Percentiles rank a stretch among this genome's conserved stretches.
Conservation (phyloP, 2,113 vertebrate genomes). For the Erinaceus europaeus region DNA sequence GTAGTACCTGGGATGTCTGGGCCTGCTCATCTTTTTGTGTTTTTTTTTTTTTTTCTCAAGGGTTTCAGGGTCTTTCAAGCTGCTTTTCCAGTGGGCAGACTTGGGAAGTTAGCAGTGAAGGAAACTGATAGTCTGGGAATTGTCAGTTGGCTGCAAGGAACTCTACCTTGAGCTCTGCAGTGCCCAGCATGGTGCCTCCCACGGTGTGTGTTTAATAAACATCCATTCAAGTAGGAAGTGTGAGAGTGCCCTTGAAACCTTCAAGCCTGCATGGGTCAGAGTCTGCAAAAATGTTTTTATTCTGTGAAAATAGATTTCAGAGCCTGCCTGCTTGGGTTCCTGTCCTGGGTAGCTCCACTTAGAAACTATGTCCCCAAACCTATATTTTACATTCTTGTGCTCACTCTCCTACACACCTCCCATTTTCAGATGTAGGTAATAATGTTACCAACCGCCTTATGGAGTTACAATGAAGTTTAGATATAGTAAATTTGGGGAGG, state of each 20-base stretch:
- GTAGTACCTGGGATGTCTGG: background rate
- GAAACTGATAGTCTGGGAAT: background rate
- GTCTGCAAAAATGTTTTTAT: background rate
- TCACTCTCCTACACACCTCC: background rate
- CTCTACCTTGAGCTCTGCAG: background rate
- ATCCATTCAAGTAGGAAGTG: background rate
- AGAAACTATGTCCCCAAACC: background rate
- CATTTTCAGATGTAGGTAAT: background rate
- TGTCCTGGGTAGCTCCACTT: background rate
- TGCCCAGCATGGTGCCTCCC: background rate
- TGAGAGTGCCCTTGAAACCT: background rate
- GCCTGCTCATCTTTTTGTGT: too few species aligned
- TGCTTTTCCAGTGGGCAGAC: background rate
- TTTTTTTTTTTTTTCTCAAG: background rate
- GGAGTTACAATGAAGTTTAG: too few species aligned
- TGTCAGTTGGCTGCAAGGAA: background rate
- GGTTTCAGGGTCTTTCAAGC: background rate
- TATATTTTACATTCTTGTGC: too few species aligned
- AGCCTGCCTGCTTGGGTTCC: background rate
- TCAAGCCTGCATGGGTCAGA: background rate
- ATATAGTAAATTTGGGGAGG: too few species aligned
- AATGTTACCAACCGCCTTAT: background rate
- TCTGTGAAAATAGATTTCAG: background rate
- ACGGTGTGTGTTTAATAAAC: background rate
- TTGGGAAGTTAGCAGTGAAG: background rate